These are phyloP conservation scores for Macaria notata DNA, from an alignment of 2,888 invertebrate genomes.

Conservation along the genomic window DNA sequence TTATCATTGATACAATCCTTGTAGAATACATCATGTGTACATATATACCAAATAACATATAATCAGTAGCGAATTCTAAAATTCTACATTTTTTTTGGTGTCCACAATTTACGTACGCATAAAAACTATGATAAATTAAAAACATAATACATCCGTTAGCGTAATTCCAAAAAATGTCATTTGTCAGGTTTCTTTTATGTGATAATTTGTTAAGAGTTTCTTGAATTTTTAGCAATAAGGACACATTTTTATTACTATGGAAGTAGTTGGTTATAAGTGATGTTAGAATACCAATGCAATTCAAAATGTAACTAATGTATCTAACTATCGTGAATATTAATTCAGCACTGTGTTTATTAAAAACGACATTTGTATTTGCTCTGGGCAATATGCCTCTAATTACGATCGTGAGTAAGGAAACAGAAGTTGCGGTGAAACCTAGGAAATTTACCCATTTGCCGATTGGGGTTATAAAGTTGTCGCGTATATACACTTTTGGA, in stretches of 20 bases:
- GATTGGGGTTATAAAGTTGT: conserved; percentile 18
- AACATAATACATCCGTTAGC: not conserved
- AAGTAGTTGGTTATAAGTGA: not conserved
- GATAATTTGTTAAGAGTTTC: conserved; percentile 1
- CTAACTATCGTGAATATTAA: not conserved
- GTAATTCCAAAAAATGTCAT: conserved; percentile 7
- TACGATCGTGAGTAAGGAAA: conserved; percentile 1
- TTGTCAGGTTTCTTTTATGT: not conserved
- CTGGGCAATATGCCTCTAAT: not conserved
- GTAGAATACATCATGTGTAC: conserved; percentile 12
- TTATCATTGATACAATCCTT: conserved; percentile 11
- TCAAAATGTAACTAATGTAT: not conserved
- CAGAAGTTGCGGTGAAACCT: conserved; percentile 6
- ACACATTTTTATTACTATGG: conserved; percentile 6
- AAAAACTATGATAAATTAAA: not conserved
- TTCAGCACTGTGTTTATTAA: not conserved
- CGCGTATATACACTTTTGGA: conserved; percentile 15
- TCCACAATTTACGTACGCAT: not conserved
- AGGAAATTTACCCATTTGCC: not conserved
- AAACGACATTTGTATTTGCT: not conserved
- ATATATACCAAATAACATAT: not conserved
- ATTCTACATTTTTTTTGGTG: not conserved
- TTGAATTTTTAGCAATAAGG: conserved; percentile 14
- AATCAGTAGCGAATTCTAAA: not conserved
- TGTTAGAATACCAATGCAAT: conserved; percentile 1